Evolutionary conservation across 2,888 invertebrate genomes (phyloP), one percentile per base, ranked within the genome.

Genomic region (Cenopis cana): DNA sequence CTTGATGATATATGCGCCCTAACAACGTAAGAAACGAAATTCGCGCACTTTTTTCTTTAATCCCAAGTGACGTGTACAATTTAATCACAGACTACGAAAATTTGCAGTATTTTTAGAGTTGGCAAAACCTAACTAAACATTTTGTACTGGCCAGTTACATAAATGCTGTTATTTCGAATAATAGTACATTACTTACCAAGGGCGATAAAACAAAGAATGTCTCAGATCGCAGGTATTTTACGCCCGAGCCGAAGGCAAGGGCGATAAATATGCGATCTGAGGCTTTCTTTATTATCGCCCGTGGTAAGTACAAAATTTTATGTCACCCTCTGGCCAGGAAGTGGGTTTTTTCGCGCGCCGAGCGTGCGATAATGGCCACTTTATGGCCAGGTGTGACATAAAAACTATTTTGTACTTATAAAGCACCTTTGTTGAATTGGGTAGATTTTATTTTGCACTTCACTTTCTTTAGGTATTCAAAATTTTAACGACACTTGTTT

Each of bases 1-100:
- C 78, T 75, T 75, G 84, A 82, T 90, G 90, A 91, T 90, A 85
- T 86, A 91, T 88, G 82, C 82, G 80, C 77, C 77, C 79, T 82
- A 83, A 82, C 82, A 87, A 85, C 85, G 83, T 82, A 80, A 87
- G 89, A 85, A 84, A 87, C 85, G 83, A 82, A 78, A 81, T 81
- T 76, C 78, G 74, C 73, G 72, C 78, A 74, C 77, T 76, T 76
- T 76, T 78, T 78, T 76, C 83, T 84, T 85, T 86, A 87, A 89
- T 87, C 84, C 82, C 82, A 81, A 85, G 84, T 85, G 84, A 86
- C 85, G 86, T 85, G 77, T 81, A 75, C 76, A 76, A 74, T 75
- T 75, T 79, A 79, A 79, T 82, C 79, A 77, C 81, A 55, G 54
- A 50, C 61, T 33, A 55, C 61, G 41, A 66, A 66, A 46, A 54